Evolutionary conservation across 2,113 vertebrate species (phyloP), one percentile per base, ranked within the genome.

Genomic region (Gobiocypris rarus): DNA sequence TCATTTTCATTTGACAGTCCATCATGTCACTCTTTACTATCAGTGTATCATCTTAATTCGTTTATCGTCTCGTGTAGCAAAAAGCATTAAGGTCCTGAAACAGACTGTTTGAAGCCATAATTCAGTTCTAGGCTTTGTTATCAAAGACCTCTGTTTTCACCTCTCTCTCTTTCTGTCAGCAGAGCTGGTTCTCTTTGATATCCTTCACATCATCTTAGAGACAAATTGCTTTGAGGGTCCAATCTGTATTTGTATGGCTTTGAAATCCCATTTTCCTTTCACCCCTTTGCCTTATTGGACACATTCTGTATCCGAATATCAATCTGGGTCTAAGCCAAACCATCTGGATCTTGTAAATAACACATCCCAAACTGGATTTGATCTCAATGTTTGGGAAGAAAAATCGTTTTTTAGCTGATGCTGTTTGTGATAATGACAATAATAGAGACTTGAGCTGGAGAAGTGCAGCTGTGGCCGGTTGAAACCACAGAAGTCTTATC

Each of bases 211-310:
- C 83, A 83, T 86, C 59, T 83, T 45, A 24, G 58, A 11, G 41
- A 38, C 56, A 67, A 45, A 48, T 38, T 79, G 75, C 80, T 86
- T 86, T 84, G 80, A 88, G 81, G 26, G 41, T 83, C 65, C 80
- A 38, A 67, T 76, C 28, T 71, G 41, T 82, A 48, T 88, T 63
- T 85, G 61, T 73, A 83, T 86, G 54, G 84, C 85, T 85, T 85
- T 83, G 69, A 83, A 87, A 79, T 67, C 48, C 63, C 19, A 80
- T 83, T 85, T 58, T 82, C n/a, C 79, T 65, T 43, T 82, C 31
- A 56, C 52, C 56, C 82, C 19, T 31, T 52, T 79, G 71, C n/a
- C 58, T 71, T 82, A 65, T 87, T 45, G 28, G 17, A 81, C 15
- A 15, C 38, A 22, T 41, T 81, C 61, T 82, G 31, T 67, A 81